These are phyloP conservation scores for Arenaria interpres DNA, from an alignment of 2,113 vertebrate species.

Conservation along the genomic window DNA sequence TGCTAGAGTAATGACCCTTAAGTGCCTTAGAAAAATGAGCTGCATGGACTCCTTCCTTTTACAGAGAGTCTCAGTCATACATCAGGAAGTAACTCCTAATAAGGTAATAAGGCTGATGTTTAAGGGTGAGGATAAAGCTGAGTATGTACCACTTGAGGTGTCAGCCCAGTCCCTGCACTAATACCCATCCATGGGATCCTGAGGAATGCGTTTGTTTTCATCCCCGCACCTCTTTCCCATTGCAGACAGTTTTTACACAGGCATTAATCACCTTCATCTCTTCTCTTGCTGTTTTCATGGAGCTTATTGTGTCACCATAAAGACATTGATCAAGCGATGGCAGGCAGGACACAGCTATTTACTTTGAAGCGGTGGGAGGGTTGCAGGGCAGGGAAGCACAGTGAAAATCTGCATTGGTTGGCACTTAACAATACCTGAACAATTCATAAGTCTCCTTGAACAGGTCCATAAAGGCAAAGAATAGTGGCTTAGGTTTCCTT, in stretches of 20 bases:
- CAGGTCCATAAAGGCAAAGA: constrained; percentile 54
- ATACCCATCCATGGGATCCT: background rate
- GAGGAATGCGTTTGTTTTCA: background rate
- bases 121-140: background rate
- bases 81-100: constrained; percentile 19
- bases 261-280: constrained; percentile 50
- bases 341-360: constrained; percentile 53
- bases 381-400: background rate
- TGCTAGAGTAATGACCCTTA: constrained; percentile 74
- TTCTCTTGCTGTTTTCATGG: constrained; percentile 1
- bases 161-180: background rate
- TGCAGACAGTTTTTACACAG: background rate
- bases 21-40: constrained; percentile 70
- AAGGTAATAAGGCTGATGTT: constrained; percentile 14
- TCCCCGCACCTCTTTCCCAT: background rate
- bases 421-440: constrained; percentile 46
- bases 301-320: constrained; percentile 10
- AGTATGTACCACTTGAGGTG: background rate
- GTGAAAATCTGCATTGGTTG: constrained; percentile 39
- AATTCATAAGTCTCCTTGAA: constrained; percentile 57
- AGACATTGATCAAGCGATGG: constrained; percentile 60
- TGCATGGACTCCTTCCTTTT: constrained; percentile 25
- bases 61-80: background rate
- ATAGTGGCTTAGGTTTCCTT: constrained; percentile 51
- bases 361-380: constrained; percentile 46